phyloP scores from a whole-genome alignment of 2,888 invertebrate genomes.

The Caenorhabditis sinica region DNA sequence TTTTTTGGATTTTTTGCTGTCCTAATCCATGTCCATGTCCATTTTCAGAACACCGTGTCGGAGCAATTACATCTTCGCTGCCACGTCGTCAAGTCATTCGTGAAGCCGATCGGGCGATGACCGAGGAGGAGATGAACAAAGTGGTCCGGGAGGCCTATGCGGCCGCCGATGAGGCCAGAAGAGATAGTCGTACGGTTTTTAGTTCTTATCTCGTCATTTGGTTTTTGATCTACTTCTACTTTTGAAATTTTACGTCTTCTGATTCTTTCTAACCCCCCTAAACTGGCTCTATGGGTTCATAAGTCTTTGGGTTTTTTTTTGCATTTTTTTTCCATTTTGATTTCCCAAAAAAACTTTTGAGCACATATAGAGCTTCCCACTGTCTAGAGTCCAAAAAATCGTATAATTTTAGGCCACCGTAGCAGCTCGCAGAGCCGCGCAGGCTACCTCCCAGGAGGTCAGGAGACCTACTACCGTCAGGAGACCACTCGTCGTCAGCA shows the following conservation, averaged over 20 bases:
- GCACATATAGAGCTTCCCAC: too few relatives aligned
- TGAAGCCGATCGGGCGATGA: conserved; percentile 74
- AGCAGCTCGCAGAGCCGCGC: conserved; percentile 78
- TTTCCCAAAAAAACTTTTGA: neutral
- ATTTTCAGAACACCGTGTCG: conserved; percentile 58
- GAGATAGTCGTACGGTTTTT: conserved; percentile 66
- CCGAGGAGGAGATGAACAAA: conserved; percentile 74
- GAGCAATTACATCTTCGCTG: conserved; percentile 64
- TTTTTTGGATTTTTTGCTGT: neutral
- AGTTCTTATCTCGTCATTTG: conserved; percentile 20
- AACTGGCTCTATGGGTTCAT: neutral
- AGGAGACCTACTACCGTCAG: conserved; percentile 76
- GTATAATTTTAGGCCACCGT: conserved; percentile 71
- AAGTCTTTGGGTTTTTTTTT: neutral
- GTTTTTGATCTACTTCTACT: conserved; percentile 5
- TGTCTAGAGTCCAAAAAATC: neutral
- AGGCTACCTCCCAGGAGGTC: conserved; percentile 68
- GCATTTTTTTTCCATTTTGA: too few relatives aligned
- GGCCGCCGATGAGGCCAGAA: conserved; percentile 76
- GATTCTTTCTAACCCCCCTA: neutral
- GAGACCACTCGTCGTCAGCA: conserved; percentile 76
- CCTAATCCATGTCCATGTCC: conserved; percentile 25
- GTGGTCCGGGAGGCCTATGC: conserved; percentile 77
- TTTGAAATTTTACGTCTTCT: neutral
- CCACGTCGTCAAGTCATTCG: conserved; percentile 69